A percentile compares a stretch with the other conserved stretches of the same genome.
Evolutionary conservation across 2,797 vertebrate species (phyloP).

Genomic region (Lutjanus argentimaculatus): DNA sequence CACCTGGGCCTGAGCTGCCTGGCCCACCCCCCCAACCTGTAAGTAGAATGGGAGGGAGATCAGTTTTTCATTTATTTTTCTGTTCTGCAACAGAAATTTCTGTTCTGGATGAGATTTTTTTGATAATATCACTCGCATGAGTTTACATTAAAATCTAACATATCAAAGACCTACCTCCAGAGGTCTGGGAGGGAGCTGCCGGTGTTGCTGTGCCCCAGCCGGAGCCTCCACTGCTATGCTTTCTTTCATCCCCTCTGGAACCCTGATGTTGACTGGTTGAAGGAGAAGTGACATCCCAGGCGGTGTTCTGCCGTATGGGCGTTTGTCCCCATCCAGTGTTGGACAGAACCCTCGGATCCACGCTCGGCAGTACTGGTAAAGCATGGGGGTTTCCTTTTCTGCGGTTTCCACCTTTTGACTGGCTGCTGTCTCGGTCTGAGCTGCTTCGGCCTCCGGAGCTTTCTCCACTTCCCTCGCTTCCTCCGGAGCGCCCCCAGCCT

Average conservation of each 20-base stretch:
- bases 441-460: constrained; percentile 91
- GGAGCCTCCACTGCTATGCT: constrained; percentile 90
- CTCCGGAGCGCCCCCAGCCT: constrained; percentile 88
- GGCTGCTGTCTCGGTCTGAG: constrained; percentile 76
- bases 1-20: constrained; percentile 86
- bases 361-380: constrained; percentile 72
- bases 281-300: constrained; percentile 92
- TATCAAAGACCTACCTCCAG: constrained; percentile 80
- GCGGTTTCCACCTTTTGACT: constrained; percentile 83
- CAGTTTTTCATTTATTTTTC: background rate
- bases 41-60: constrained; percentile 1
- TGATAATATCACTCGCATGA: background rate
- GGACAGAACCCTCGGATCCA: constrained; percentile 97
- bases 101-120: background rate
- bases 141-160: background rate
- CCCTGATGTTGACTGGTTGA: constrained; percentile 75
- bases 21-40: constrained; percentile 89
- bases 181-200: constrained; percentile 87
- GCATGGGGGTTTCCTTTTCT: constrained; percentile 88
- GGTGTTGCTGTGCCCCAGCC: constrained; percentile 87
- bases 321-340: constrained; percentile 99
- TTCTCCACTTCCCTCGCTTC: constrained; percentile 92
- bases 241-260: constrained; percentile 84
- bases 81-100: background rate
- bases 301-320: constrained; percentile 95